phyloP scores from a whole-genome alignment of 2,797 vertebrate species.

The Melanogrammus aeglefinus region DNA sequence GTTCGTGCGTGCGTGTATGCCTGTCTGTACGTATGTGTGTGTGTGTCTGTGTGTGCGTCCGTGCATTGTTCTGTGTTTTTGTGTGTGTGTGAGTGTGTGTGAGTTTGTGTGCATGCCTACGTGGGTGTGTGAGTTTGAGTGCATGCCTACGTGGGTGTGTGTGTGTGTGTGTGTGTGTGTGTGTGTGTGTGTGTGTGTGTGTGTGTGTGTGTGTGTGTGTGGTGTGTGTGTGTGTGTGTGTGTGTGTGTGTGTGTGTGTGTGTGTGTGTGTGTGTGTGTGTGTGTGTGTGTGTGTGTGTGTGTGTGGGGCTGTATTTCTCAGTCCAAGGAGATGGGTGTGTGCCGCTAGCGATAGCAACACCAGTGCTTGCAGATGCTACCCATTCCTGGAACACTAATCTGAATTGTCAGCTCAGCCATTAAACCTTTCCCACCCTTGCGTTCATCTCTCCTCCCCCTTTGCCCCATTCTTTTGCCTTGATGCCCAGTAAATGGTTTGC shows the following conservation, averaged over 20 bases:
- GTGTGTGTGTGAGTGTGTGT: conserved; percentile 26
- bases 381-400: conserved; percentile 75
- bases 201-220: neutral
- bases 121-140: conserved; percentile 10
- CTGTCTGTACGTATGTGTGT: conserved; percentile 17
- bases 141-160: conserved; percentile 17
- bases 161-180: conserved; percentile 11
- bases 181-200: conserved; percentile 14
- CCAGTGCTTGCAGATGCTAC: conserved; percentile 79
- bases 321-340: conserved; percentile 62
- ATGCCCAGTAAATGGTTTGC: neutral
- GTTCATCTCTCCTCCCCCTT: conserved; percentile 50
- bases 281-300: no score
- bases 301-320: conserved; percentile 31
- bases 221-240: conserved; percentile 7
- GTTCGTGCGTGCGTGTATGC: conserved; percentile 43
- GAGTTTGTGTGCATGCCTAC: conserved; percentile 44
- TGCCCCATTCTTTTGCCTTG: neutral
- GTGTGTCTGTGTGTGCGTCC: neutral
- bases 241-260: conserved; percentile 30
- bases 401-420: conserved; percentile 75
- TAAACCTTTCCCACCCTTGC: conserved; percentile 74
- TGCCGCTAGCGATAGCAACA: conserved; percentile 77
- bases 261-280: conserved; percentile 52
- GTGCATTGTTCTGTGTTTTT: neutral